phyloP scores from a whole-genome alignment of 2,113 vertebrate genomes.

The Diglossa brunneiventris region DNA sequence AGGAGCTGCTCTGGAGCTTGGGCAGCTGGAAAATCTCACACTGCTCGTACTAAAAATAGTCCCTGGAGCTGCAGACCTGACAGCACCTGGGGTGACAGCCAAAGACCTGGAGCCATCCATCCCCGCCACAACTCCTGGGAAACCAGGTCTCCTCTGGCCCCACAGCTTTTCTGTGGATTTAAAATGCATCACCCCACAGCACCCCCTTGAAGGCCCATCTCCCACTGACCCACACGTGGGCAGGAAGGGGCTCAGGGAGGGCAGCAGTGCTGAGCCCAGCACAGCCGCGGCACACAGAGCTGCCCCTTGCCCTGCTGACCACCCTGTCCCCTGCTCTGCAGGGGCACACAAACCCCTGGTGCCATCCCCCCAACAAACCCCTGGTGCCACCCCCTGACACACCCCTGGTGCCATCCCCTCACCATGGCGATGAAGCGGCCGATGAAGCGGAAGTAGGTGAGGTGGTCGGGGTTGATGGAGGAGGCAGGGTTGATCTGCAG shows the following conservation, averaged over 20 bases:
- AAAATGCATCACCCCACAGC: background rate
- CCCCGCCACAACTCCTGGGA: background rate
- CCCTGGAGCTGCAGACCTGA: background rate
- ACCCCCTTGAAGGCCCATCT: accelerated
- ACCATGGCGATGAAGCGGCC: conserved; percentile 98
- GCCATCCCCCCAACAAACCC: no score
- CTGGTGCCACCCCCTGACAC: accelerated
- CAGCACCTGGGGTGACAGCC: conserved; percentile 46
- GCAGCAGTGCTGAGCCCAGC: accelerated
- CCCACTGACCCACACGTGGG: background rate
- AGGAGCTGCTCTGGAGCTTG: background rate
- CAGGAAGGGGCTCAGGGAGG: background rate
- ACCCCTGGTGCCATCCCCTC: background rate
- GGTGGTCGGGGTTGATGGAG: conserved; percentile 98
- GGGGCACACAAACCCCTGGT: accelerated
- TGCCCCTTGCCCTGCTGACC: accelerated
- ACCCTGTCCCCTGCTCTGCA: accelerated
- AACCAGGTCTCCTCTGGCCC: background rate
- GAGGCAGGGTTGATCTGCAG: conserved; percentile 98
- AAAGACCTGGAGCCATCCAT: conserved; percentile 5
- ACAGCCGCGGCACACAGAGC: accelerated
- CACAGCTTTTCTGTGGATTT: background rate
- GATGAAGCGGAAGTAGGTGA: conserved; percentile 98
- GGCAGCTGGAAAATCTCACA: conserved; percentile 56
- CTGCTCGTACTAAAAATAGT: conserved; percentile 47